phyloP scores from a whole-genome alignment of 2,113 vertebrate genomes.

The Nesogale talazaci region DNA sequence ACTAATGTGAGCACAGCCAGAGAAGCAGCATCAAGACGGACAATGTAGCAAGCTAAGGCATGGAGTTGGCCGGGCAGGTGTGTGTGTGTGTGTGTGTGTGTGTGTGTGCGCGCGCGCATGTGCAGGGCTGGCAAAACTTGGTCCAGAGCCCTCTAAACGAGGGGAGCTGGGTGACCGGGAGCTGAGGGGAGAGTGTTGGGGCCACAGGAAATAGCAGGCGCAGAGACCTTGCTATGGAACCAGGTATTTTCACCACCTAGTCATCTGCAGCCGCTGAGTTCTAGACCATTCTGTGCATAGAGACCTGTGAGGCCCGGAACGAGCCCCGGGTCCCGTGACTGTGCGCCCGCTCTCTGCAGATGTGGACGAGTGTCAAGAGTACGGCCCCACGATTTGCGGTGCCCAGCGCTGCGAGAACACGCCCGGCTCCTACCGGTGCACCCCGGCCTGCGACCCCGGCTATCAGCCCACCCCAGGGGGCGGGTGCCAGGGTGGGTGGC shows the following conservation, averaged over 20 bases:
- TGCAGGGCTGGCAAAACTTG: not conserved
- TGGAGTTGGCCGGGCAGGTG: not conserved
- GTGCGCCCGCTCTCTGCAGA: constrained; percentile 79
- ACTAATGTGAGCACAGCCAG: too few species aligned
- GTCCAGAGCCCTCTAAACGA: not conserved
- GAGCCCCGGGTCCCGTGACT: not conserved
- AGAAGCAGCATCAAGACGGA: not conserved
- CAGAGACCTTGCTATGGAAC: not conserved
- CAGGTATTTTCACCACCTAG: not conserved
- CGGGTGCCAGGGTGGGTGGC: constrained; percentile 86
- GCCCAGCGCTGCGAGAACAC: constrained; percentile 90
- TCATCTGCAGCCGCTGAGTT: not conserved
- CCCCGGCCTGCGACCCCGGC: constrained; percentile 88
- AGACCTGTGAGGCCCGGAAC: not conserved
- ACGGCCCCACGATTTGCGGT: constrained; percentile 83
- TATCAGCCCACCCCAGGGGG: constrained; percentile 79
- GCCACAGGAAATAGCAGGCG: not conserved
- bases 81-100: too few species aligned
- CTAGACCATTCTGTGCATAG: not conserved
- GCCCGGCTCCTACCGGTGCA: constrained; percentile 91
- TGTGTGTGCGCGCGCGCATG: too few species aligned
- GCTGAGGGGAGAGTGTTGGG: not conserved
- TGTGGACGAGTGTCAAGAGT: constrained; percentile 90
- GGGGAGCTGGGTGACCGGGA: not conserved
- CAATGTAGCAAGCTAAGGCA: not conserved